These are phyloP conservation scores for Pterobdella sp. DNA, from an alignment of 2,888 invertebrate species.

Conservation along the genomic window DNA sequence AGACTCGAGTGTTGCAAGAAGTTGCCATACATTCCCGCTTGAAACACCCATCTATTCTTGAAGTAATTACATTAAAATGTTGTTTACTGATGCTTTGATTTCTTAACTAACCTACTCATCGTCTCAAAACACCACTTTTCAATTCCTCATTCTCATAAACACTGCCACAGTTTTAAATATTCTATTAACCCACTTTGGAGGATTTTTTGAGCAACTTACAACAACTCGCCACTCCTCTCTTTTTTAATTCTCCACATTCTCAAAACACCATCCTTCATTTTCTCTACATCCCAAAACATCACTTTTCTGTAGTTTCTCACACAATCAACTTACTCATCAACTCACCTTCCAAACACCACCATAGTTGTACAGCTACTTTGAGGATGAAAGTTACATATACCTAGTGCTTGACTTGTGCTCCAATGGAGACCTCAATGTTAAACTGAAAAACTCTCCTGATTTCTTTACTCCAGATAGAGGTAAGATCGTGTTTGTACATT, in stretches of 20 bases:
- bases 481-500: conserved; percentile 38
- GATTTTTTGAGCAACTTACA: background rate
- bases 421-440: conserved; percentile 80
- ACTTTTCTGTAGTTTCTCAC: too few relatives aligned
- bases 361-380: conserved; percentile 75
- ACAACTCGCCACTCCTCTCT: too few relatives aligned
- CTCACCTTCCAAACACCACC: conserved; percentile 27
- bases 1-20: conserved; percentile 77
- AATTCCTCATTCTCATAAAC: too few relatives aligned
- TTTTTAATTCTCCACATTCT: too few relatives aligned
- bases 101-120: too few relatives aligned
- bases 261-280: too few relatives aligned
- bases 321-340: too few relatives aligned
- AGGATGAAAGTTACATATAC: conserved; percentile 83
- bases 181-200: background rate
- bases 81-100: too few relatives aligned
- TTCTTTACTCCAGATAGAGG: conserved; percentile 57
- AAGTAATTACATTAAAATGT: too few relatives aligned
- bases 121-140: too few relatives aligned
- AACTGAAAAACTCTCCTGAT: conserved; percentile 59
- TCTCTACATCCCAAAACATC: too few relatives aligned
- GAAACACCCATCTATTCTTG: conserved; percentile 80
- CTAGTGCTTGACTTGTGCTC: conserved; percentile 84
- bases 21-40: conserved; percentile 82
- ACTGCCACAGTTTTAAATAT: too few relatives aligned